These are phyloP conservation scores for Pelecanoides urinatrix DNA, from an alignment of 2,113 vertebrate genomes.

Conservation along the genomic window DNA sequence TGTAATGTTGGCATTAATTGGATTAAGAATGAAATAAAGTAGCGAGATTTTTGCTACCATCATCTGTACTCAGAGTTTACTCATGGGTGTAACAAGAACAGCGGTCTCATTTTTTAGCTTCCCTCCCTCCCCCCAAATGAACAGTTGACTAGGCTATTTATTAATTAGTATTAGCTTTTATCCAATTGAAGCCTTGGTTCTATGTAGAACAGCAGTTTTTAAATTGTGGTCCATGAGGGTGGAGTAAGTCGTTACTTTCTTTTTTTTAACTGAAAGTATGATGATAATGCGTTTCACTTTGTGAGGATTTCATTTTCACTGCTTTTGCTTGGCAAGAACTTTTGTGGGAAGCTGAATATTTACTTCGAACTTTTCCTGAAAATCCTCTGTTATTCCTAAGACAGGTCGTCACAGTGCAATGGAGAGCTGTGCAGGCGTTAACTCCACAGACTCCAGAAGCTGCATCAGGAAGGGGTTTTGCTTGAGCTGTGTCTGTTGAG, in stretches of 20 bases:
- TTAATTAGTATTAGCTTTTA: background rate
- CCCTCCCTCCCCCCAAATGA: background rate
- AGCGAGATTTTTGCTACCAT: background rate
- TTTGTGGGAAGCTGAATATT: background rate
- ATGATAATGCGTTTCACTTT: background rate
- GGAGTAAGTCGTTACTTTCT: background rate
- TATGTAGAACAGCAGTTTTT: background rate
- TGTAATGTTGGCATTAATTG: background rate
- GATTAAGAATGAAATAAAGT: background rate
- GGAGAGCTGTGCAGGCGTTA: background rate
- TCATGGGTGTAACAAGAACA: background rate
- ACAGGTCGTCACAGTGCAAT: background rate
- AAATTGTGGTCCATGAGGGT: background rate
- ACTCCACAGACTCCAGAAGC: background rate
- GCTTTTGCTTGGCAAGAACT: background rate
- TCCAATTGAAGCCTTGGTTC: background rate
- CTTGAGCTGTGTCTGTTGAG: background rate
- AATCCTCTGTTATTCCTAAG: background rate
- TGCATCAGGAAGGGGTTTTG: background rate
- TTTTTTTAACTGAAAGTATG: background rate
- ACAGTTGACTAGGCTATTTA: background rate
- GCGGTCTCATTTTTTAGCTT: background rate
- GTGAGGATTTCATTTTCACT: background rate
- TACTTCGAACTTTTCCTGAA: background rate
- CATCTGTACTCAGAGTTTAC: background rate